Conservation (phyloP, 30 jellyfish, hydroid and myxozoan species). For the Sanderia malayensis region DNA sequence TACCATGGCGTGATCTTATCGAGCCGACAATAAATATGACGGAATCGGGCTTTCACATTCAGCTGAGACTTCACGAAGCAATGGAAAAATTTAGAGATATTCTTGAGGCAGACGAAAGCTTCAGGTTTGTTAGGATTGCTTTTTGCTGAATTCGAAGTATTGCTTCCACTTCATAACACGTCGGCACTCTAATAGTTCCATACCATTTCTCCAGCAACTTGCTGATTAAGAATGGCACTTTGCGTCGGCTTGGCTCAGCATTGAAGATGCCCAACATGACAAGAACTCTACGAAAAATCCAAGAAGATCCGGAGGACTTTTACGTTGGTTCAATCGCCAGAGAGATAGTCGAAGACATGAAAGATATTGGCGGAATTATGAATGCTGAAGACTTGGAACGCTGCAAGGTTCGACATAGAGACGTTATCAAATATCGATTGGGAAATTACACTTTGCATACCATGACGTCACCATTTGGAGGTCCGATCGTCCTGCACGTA, state of each 20-base stretch:
- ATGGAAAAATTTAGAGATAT: slow-evolving; percentile 53
- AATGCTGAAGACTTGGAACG: slow-evolving; percentile 80
- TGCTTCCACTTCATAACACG: too few relatives aligned
- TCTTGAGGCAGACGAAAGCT: slow-evolving; percentile 75
- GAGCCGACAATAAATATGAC: slow-evolving; percentile 81
- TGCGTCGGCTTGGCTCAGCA: slow-evolving; percentile 66
- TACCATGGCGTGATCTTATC: slow-evolving; percentile 77
- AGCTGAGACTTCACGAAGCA: slow-evolving; percentile 65
- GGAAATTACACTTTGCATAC: slow-evolving; percentile 83
- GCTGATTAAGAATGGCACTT: slow-evolving; percentile 64
- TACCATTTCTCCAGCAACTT: slow-evolving; percentile 58
- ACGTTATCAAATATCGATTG: slow-evolving; percentile 45
- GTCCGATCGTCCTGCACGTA: slow-evolving; percentile 78
- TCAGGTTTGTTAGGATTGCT: slow-evolving; percentile 58
- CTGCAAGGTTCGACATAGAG: slow-evolving; percentile 61
- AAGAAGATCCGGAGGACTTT: slow-evolving; percentile 90
- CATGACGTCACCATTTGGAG: slow-evolving; percentile 88
- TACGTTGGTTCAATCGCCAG: slow-evolving; percentile 87
- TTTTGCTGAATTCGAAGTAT: too few relatives aligned
- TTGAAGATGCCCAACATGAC: slow-evolving; percentile 69
- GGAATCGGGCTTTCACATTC: slow-evolving; percentile 66
- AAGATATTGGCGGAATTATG: slow-evolving; percentile 75
- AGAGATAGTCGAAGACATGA: slow-evolving; percentile 83
- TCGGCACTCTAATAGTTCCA: too few relatives aligned
- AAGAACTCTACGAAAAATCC: slow-evolving; percentile 56